Conservation (phyloP, 92 coral and sea anemone species). For the Parazoanthus darwini region DNA sequence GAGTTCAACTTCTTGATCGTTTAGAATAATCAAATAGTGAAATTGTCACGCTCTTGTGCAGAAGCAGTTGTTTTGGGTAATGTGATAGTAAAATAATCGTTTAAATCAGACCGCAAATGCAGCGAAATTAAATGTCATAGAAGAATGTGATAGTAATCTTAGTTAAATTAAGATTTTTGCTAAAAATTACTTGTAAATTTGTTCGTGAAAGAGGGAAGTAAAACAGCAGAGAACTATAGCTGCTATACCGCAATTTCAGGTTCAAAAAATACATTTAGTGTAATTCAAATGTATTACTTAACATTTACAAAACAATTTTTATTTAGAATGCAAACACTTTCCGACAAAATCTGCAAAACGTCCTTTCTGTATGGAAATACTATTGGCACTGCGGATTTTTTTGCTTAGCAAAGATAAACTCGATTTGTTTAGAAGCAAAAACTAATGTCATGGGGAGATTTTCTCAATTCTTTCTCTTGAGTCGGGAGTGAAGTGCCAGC, state of each 20-base stretch:
- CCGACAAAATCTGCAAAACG: constrained; percentile 6
- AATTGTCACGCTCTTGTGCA: constrained; percentile 19
- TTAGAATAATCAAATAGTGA: not conserved
- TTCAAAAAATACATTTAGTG: not conserved
- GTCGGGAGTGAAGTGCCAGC: constrained; percentile 24
- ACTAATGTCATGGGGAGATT: constrained; percentile 30
- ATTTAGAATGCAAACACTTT: constrained; percentile 27
- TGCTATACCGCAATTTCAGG: not conserved
- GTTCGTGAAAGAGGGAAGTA: constrained; percentile 7
- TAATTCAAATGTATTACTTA: constrained; percentile 26
- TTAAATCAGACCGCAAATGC: constrained; percentile 43
- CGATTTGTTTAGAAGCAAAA: constrained; percentile 15
- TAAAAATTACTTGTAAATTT: constrained; percentile 1
- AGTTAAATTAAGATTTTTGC: constrained; percentile 23
- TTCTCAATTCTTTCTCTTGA: constrained; percentile 28
- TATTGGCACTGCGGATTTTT: constrained; percentile 2
- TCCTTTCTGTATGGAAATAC: not conserved
- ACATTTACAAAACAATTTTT: constrained; percentile 36
- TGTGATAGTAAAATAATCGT: constrained; percentile 44
- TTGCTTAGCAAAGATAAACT: constrained; percentile 10
- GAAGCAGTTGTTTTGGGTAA: constrained; percentile 37
- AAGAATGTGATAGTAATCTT: constrained; percentile 33
- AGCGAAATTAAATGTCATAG: constrained; percentile 46
- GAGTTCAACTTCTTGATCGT: not conserved
- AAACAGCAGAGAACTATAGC: not conserved